Evolutionary conservation across 2,797 vertebrate species (phyloP), one percentile per base, ranked within the genome.

Genomic region (Odontamblyopus rebecca): DNA sequence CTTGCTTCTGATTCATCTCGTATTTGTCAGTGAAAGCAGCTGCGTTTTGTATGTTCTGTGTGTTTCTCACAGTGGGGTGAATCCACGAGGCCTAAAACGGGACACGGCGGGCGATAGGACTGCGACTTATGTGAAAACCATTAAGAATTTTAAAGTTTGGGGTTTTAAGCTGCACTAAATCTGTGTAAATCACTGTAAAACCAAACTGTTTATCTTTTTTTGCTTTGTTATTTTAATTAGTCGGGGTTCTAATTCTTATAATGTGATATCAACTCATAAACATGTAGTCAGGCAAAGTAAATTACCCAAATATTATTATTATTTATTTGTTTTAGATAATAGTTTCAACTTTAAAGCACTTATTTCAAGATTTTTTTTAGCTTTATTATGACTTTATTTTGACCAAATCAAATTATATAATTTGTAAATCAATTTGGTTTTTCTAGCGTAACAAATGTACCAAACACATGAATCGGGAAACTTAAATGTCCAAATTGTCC

Each of bases 11-110:
- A 85, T 64, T 76, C 73, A 64, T 61, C 67, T 48, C 61, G 16
- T 74, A 71, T 61, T 73, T 62, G 61, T 26, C 12, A 60, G 57
- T 11, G 53, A 76, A 71, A 81, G 65, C 72, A 80, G 84, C 61
- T 83, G 57, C 68, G 74, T 53, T 38, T 78, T 73, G 79, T 71
- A 64, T 75, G 70, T 79, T 82, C 74, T 51, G 4, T 57, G 4
- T 30, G 32, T 35, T 48, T 15, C 29, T 61, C 72, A 57, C 71
- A 59, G 70, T 69, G 85, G 84, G 83, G 83, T 75, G 85, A 51
- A 82, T 86, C 89, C 85, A 86, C 85, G 82, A 82, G 48, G 57
- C 68, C 68, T 75, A 30, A 71, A 70, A 63, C 68, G 53, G 78
- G 84, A 82, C 79, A 64, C 29, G 62, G 68, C 65, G 23, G 23